Evolutionary conservation across 2,888 invertebrate species (phyloP), one percentile per base, ranked within the genome.

Genomic region (Drosophila meridiana): DNA sequence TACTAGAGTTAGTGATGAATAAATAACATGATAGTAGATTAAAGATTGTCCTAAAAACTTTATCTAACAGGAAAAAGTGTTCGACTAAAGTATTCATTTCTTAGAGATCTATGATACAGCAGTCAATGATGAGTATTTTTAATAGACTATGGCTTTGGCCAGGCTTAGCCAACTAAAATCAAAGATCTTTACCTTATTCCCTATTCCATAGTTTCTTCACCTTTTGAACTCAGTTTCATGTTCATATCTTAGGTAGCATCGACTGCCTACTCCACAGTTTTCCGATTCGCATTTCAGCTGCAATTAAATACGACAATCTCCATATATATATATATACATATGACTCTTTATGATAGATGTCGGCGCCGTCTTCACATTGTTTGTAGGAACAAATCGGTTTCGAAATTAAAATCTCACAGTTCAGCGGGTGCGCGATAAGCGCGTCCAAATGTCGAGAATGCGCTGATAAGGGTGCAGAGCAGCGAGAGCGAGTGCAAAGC

Each of bases 401-500:
- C 45, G 68, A 90, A 91, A 89, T 91, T 85, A 81, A 91, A 88
- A 88, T 81, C 86, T 79, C 63, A 86, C 79, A 80, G 87, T 87
- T 90, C 87, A 88, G 63, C 28, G 76, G 50, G 13, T 13, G 36
- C 32, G 84, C 73, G 85, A 85, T 85, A 90, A 89, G 78, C 53
- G 57, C 34, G 20, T 34, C 14, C 42, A 64, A 64, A 58, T 57
- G 62, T 61, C 38, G 52, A 61, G 71, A 66, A 55, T 72, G 59
- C 48, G 69, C 68, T 69, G 90, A 89, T 90, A 89, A 87, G 83
- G 42, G 42, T 6, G 43, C 58, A 42, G 52, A 40, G 47, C 26
- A 2, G 13, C 20, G 20, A 20, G 20, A 20, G 20, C 20, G 20
- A 20, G 13, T 4, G 45, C 55, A 45, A 55, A 66, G 83, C 83